Percentiles rank a stretch among this genome's conserved stretches.
Evolutionary conservation across 53 echinoderm and acorn worm species (phyloP).

Genomic region (Holothuria leucospilota): DNA sequence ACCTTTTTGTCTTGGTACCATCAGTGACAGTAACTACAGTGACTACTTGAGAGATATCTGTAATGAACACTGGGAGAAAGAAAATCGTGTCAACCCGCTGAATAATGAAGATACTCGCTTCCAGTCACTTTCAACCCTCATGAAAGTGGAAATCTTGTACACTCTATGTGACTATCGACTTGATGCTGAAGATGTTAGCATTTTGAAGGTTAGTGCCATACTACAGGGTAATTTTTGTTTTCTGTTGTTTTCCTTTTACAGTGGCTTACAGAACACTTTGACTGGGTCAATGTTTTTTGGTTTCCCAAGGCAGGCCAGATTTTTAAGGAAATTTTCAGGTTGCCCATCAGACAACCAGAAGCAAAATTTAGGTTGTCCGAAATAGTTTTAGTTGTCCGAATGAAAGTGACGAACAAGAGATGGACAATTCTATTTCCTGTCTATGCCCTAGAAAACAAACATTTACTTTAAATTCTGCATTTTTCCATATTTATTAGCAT

Average conservation of each 20-base stretch:
- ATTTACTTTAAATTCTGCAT: too few relatives aligned
- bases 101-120: conserved; percentile 82
- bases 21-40: conserved; percentile 56
- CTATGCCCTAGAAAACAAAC: too few relatives aligned
- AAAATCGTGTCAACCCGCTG: conserved; percentile 89
- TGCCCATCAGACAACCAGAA: too few relatives aligned
- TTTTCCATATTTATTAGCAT: too few relatives aligned
- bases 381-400: too few relatives aligned
- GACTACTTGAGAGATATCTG: conserved; percentile 78
- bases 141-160: conserved; percentile 96
- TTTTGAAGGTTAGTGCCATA: conserved; percentile 76
- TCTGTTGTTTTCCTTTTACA: background rate
- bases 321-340: too few relatives aligned
- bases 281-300: too few relatives aligned
- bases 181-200: conserved; percentile 90
- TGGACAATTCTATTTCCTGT: too few relatives aligned
- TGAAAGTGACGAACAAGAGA: too few relatives aligned
- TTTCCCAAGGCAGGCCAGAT: too few relatives aligned
- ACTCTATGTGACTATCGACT: conserved; percentile 91
- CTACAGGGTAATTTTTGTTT: background rate
- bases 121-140: conserved; percentile 84
- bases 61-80: conserved; percentile 86
- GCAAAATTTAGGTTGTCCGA: too few relatives aligned
- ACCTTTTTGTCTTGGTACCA: background rate
- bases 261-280: too few relatives aligned